phyloP scores from a whole-genome alignment of 2,113 vertebrate species.

The Hirundichthys speculiger region DNA sequence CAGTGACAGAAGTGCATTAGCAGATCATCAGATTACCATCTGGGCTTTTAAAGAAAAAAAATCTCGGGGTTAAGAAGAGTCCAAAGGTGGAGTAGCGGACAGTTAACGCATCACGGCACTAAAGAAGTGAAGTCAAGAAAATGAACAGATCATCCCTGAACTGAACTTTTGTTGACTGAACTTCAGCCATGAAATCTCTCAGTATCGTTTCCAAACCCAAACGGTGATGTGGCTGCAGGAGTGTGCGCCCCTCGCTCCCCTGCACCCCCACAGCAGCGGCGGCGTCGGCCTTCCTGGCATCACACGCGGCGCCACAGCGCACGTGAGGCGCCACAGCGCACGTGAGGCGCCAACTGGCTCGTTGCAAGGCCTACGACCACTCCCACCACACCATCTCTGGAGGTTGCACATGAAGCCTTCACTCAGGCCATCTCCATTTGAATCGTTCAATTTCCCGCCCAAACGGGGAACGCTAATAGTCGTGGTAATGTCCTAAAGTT shows the following conservation, averaged over 20 bases:
- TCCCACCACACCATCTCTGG: conserved; percentile 50
- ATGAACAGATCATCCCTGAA: too few relatives aligned
- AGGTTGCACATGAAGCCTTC: conserved; percentile 67
- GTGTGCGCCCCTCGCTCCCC: not conserved
- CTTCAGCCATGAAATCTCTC: too few relatives aligned
- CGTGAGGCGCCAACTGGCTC: too few relatives aligned
- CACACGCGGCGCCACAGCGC: conserved; percentile 78
- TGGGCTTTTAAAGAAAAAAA: not conserved
- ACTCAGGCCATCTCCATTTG: conserved; percentile 6
- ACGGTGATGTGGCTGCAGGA: too few relatives aligned
- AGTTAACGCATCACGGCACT: not conserved
- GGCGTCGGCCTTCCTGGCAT: conserved; percentile 77
- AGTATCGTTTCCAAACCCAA: too few relatives aligned
- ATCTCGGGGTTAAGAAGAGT: too few relatives aligned
- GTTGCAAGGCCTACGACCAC: conserved; percentile 54
- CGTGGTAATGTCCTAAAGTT: conserved; percentile 2
- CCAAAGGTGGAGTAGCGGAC: too few relatives aligned
- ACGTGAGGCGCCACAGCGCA: conserved; percentile 31
- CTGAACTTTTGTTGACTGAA: too few relatives aligned
- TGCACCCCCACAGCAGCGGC: conserved; percentile 75
- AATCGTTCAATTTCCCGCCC: conserved; percentile 37
- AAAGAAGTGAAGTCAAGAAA: too few relatives aligned
- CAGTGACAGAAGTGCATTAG: not conserved
- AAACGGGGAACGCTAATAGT: not conserved
- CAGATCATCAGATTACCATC: not conserved